Conservation (phyloP, 2,888 invertebrate species). For the Aquatica leii region DNA sequence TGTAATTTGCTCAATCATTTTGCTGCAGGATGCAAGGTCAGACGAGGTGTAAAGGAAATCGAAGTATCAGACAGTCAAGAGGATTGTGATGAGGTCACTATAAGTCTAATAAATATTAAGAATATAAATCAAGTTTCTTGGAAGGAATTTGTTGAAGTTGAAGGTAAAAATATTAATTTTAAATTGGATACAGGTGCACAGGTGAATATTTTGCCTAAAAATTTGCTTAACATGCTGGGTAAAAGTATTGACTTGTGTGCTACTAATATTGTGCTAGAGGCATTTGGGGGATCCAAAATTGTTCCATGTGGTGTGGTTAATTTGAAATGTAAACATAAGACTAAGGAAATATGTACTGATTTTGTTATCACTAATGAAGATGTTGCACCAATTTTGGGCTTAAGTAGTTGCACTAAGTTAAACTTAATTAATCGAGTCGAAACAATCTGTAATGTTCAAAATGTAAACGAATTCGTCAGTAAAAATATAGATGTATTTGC, state of each 20-base stretch:
- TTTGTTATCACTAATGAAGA: conserved; percentile 7
- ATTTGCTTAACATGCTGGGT: neutral
- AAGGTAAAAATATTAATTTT: conserved; percentile 17
- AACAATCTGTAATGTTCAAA: neutral
- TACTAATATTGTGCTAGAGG: conserved; percentile 5
- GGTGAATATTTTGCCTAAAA: conserved; percentile 23
- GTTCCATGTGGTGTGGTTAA: conserved; percentile 8
- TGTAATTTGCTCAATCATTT: too few species aligned
- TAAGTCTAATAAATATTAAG: too few species aligned
- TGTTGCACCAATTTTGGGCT: conserved; percentile 26
- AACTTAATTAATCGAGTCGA: conserved; percentile 21
- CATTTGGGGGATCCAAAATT: conserved; percentile 13
- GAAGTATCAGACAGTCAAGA: too few species aligned
- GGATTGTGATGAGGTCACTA: too few species aligned
- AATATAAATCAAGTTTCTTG: too few species aligned
- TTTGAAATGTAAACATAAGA: conserved; percentile 7
- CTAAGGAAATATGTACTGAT: conserved; percentile 12
- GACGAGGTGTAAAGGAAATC: too few species aligned
- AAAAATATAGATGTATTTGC: conserved; percentile 26
- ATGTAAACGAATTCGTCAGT: conserved; percentile 19
- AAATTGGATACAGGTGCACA: conserved; percentile 30
- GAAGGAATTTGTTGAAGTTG: conserved; percentile 2
- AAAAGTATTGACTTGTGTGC: neutral
- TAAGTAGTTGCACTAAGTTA: conserved; percentile 24
- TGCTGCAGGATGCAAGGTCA: too few species aligned